A percentile compares a stretch with the other conserved stretches of the same genome.
Evolutionary conservation across 2,888 invertebrate species (phyloP).

Genomic region (Clanis bilineata): DNA sequence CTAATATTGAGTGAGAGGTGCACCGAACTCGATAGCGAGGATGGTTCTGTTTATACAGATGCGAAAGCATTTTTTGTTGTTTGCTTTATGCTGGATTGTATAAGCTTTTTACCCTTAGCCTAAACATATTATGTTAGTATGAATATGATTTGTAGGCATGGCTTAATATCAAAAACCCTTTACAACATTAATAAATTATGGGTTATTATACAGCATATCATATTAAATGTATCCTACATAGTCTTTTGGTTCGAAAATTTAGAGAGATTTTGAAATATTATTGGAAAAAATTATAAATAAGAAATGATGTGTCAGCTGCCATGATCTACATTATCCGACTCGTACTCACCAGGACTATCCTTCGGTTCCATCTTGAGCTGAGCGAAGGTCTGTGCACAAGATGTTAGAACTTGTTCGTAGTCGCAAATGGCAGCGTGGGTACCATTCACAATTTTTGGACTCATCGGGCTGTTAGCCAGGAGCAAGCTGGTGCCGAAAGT

Average conservation of each 20-base stretch:
- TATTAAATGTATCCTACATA: too few relatives aligned
- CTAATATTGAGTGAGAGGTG: not conserved
- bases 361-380: slow-evolving; percentile 87
- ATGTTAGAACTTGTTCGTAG: slow-evolving; percentile 87
- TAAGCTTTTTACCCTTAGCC: not conserved
- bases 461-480: slow-evolving; percentile 97
- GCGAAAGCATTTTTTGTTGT: not conserved
- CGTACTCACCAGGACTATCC: slow-evolving; percentile 87
- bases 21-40: not conserved
- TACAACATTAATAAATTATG: too few relatives aligned
- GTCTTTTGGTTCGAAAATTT: too few relatives aligned
- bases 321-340: not conserved
- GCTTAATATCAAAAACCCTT: too few relatives aligned
- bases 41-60: not conserved
- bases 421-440: slow-evolving; percentile 96
- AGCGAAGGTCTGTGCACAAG: slow-evolving; percentile 87
- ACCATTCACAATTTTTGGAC: slow-evolving; percentile 97
- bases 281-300: not conserved
- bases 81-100: not conserved
- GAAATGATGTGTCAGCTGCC: not conserved
- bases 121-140: too few relatives aligned
- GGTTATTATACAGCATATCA: too few relatives aligned
- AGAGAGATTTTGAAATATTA: too few relatives aligned
- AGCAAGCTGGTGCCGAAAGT: slow-evolving; percentile 96
- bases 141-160: too few relatives aligned